Percentiles rank a stretch among this genome's conserved stretches.
Conservation (phyloP, 2,113 vertebrate species). For the Chaetura pelagica region DNA sequence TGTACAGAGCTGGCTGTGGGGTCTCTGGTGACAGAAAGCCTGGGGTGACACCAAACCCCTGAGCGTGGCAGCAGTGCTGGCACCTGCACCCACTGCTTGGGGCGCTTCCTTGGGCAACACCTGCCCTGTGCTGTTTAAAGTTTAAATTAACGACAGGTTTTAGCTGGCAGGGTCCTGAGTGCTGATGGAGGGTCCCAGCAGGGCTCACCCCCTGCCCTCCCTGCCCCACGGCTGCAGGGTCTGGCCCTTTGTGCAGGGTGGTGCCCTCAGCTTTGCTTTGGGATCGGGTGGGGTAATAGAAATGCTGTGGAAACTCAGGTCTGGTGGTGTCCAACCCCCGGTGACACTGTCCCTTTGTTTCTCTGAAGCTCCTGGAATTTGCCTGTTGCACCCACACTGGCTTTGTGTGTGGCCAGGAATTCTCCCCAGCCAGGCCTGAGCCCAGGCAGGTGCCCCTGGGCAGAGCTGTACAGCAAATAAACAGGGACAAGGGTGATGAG, state of each 20-base stretch:
- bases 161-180: neutral
- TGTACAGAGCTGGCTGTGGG: neutral
- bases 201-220: rapidly evolving
- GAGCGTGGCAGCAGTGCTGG: neutral
- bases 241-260: neutral
- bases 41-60: neutral
- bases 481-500: neutral
- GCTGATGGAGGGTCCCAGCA: neutral
- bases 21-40: neutral
- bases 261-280: neutral
- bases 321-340: neutral
- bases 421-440: neutral
- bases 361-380: neutral
- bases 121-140: neutral
- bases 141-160: neutral
- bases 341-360: neutral
- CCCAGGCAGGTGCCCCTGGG: neutral
- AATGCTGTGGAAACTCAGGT: neutral
- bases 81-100: neutral
- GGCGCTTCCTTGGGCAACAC: rapidly evolving
- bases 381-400: neutral
- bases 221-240: neutral
- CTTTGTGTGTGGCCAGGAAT: neutral
- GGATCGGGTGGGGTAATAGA: neutral
- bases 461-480: neutral